Evolutionary conservation across 2,888 invertebrate species (phyloP).

Genomic region (Tenodera sinensis): DNA sequence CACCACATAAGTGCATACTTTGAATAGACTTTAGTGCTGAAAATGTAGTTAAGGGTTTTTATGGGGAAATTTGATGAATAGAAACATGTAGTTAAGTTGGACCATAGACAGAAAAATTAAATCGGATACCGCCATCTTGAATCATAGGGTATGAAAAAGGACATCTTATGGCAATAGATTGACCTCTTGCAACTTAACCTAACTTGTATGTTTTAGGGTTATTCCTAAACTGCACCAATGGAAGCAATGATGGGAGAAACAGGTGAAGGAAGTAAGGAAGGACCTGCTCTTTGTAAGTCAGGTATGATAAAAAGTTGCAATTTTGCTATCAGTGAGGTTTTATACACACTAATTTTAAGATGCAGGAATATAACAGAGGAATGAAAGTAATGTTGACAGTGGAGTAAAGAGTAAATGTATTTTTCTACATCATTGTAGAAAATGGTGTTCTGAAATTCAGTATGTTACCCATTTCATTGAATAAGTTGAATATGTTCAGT

Average conservation of each 20-base stretch:
- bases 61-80: neutral
- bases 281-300: slow-evolving; percentile 10
- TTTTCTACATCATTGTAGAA: too few relatives aligned
- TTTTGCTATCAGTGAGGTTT: neutral
- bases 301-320: neutral
- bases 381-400: too few relatives aligned
- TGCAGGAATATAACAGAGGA: too few relatives aligned
- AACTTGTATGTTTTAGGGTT: slow-evolving; percentile 15
- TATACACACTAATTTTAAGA: neutral
- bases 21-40: neutral
- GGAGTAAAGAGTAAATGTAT: too few relatives aligned
- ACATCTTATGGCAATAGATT: neutral
- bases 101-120: neutral
- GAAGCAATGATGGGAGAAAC: slow-evolving; percentile 32
- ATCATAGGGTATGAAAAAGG: slow-evolving; percentile 18
- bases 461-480: too few relatives aligned
- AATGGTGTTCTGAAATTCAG: too few relatives aligned
- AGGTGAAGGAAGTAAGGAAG: slow-evolving; percentile 28
- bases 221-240: slow-evolving; percentile 21
- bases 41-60: neutral
- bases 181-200: slow-evolving; percentile 11
- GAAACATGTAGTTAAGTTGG: neutral
- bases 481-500: too few relatives aligned
- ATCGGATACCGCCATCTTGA: slow-evolving; percentile 28
- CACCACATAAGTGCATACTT: neutral